phyloP scores from a whole-genome alignment of 2,888 invertebrate genomes.

The Diabrotica balteata region DNA sequence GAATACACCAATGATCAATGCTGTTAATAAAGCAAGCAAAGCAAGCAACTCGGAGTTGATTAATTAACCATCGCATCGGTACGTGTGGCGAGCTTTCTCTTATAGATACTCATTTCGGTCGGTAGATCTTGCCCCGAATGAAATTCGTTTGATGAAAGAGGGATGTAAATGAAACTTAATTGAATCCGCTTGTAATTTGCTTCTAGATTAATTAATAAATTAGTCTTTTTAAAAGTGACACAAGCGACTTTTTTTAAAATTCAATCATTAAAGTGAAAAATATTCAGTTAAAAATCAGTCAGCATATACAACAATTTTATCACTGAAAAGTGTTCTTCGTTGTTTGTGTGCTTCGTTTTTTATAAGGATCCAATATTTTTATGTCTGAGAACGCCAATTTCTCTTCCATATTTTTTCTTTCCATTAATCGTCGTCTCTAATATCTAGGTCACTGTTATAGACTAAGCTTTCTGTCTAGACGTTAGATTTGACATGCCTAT shows the following conservation, averaged over 20 bases:
- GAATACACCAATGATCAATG: slow-evolving; percentile 61
- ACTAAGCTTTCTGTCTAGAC: too few species aligned
- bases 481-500: too few species aligned
- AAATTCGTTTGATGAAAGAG: slow-evolving; percentile 27
- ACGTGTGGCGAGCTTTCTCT: slow-evolving; percentile 55
- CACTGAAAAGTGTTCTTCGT: too few species aligned
- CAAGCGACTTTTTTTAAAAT: background rate
- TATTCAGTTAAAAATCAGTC: too few species aligned
- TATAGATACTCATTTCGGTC: slow-evolving; percentile 36
- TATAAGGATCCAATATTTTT: too few species aligned
- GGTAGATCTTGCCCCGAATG: slow-evolving; percentile 32
- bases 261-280: too few species aligned
- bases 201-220: slow-evolving; percentile 20
- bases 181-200: slow-evolving; percentile 13
- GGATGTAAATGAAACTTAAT: slow-evolving; percentile 23
- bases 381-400: too few species aligned
- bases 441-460: too few species aligned
- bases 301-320: too few species aligned
- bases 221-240: background rate
- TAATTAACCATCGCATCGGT: slow-evolving; percentile 61
- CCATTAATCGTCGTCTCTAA: too few species aligned
- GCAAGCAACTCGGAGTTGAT: slow-evolving; percentile 58
- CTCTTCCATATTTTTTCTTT: too few species aligned
- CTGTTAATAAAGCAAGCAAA: slow-evolving; percentile 59
- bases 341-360: too few species aligned